Conservation (phyloP, 2,888 invertebrate species). For the Molorchus minor region DNA sequence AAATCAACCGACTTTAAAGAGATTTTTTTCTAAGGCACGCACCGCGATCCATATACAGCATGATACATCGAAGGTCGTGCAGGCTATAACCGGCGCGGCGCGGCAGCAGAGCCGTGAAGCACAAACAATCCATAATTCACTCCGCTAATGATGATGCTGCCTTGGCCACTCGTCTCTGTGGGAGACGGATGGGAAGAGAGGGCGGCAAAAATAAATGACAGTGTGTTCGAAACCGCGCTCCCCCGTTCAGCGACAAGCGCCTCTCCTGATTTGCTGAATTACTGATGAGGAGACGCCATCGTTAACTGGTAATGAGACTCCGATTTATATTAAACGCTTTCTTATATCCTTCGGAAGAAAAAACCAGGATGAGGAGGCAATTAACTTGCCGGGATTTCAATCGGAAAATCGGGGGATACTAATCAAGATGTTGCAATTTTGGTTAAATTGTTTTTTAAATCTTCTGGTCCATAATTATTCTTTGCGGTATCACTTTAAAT, state of each 20-base stretch:
- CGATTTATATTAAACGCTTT: slow-evolving; percentile 59
- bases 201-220: slow-evolving; percentile 59
- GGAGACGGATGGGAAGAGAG: slow-evolving; percentile 56
- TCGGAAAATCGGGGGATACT: slow-evolving; percentile 41
- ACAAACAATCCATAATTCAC: slow-evolving; percentile 63
- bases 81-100: slow-evolving; percentile 42
- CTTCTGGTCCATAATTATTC: slow-evolving; percentile 32
- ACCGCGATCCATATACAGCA: slow-evolving; percentile 35
- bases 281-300: slow-evolving; percentile 59
- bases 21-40: slow-evolving; percentile 37
- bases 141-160: slow-evolving; percentile 62
- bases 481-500: too few species aligned
- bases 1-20: slow-evolving; percentile 13
- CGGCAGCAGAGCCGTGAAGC: slow-evolving; percentile 41
- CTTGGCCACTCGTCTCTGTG: slow-evolving; percentile 59
- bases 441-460: slow-evolving; percentile 39
- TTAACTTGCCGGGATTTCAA: slow-evolving; percentile 37
- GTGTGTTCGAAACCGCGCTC: slow-evolving; percentile 39
- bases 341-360: slow-evolving; percentile 32
- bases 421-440: slow-evolving; percentile 36
- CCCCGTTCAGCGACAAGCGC: slow-evolving; percentile 24
- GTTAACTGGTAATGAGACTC: slow-evolving; percentile 59
- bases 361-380: slow-evolving; percentile 30
- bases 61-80: slow-evolving; percentile 53
- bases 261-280: slow-evolving; percentile 56